phyloP scores from a whole-genome alignment of 2,888 invertebrate species.

The Lingula anatina region DNA sequence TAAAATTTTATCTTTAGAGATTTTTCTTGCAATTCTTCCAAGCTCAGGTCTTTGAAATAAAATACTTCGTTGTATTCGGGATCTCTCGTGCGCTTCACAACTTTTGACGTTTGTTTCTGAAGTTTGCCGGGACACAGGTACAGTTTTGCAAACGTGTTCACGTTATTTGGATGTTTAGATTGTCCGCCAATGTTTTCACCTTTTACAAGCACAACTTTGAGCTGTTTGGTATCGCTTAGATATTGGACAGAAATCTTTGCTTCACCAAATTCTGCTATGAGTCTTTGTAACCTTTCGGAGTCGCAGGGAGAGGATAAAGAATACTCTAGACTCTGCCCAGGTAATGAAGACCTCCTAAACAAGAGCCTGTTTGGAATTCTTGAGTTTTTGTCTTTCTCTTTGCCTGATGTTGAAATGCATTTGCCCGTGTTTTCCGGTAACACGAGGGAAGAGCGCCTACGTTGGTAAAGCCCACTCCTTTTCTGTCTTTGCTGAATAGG shows the following conservation, averaged over 20 bases:
- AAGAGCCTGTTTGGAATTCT: conserved; percentile 23
- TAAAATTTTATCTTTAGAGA: conserved; percentile 46
- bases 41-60: conserved; percentile 50
- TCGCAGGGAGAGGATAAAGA: background rate
- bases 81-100: conserved; percentile 46
- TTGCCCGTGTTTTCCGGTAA: too few relatives aligned
- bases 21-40: conserved; percentile 46
- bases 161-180: conserved; percentile 38
- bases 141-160: conserved; percentile 49
- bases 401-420: too few relatives aligned
- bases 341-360: background rate
- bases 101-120: conserved; percentile 46
- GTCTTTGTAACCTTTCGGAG: background rate
- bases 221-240: conserved; percentile 48
- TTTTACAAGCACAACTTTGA: conserved; percentile 45
- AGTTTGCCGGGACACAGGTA: conserved; percentile 52
- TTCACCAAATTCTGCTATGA: conserved; percentile 32
- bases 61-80: conserved; percentile 52
- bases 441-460: too few relatives aligned
- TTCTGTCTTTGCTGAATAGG: too few relatives aligned
- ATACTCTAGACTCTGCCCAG: background rate
- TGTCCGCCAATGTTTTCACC: conserved; percentile 47
- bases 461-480: too few relatives aligned
- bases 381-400: conserved; percentile 19
- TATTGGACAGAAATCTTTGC: conserved; percentile 51